Base-by-base conservation (phyloP, 2,113 vertebrate species). In the Capra hircus region DNA sequence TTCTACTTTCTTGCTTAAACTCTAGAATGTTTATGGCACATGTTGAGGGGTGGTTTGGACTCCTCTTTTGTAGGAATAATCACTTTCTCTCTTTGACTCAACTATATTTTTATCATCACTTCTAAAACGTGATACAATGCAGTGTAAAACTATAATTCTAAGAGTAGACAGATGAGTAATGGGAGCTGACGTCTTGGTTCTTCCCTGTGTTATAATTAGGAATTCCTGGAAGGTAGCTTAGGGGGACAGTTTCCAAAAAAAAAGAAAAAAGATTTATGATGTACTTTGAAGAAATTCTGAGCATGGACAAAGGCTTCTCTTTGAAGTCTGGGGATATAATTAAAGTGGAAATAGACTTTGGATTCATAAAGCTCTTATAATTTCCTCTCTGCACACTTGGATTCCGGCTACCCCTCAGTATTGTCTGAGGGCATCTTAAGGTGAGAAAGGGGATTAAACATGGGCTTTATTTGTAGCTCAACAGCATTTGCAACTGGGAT, bases 251-350 rank as follows among this genome's bases (percentile, higher is more conserved):
- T 95, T 64, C 11, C 28, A 48, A 93, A 62, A 91, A 92, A 80
- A 78, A 74, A 90, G 28, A 78, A 77, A 93, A 87, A 91, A 87
- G 91, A 98, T 98, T 98, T 98, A 97, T 55, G 97, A 90, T 90
- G 45, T 85, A 94, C 84, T 97, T 92, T 93, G 6, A 78, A 97
- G 95, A 96, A 94, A 83, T 55, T 88, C 52, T 96, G 33, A 97
- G 88, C 92, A 48, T 91, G 57, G 36, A 96, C 74, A 98, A 98
- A 98, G 33, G 17, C n/a, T 98, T 97, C 86, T 89, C 93, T 98
- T 98, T 98, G 95, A 98, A 97, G 94, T 96, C 19, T 95, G 91
- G 55, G 60, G 96, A 98, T 15, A 15, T 92, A 98, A 97, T 95
- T 97, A 93, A 95, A 96, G 91, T 80, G 57, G 80, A 95, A 94